Base-by-base conservation (phyloP, 2,113 vertebrate species). In the Amazona vittata region DNA sequence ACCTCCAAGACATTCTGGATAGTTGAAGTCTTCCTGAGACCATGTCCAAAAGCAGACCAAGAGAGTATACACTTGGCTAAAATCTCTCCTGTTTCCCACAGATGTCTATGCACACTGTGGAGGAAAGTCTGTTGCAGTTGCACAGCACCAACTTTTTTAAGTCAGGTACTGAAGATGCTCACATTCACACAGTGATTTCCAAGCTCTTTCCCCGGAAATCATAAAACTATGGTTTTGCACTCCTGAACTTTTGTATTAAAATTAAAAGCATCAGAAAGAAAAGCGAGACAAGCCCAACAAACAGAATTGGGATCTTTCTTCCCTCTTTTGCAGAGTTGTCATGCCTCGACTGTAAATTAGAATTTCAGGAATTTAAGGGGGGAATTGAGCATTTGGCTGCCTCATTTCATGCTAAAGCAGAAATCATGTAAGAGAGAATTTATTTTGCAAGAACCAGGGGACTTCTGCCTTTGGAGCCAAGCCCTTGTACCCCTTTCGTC, bases 401-500 rank as follows among this genome's bases (percentile, higher is more conserved):
- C 73, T 95, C 62, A 62, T 90, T 94, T 92, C n/a, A 39, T 37
- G 31, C 41, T 43, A 55, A 50, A 78, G 26, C 73, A 90, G 73
- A 88, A 94, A 79, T 31, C 47, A 39, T 12, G 4, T 21, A 69
- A 62, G 50, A 77, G 46, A 43, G 11, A 3, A 11, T n/a, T 79
- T 86, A 44, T 69, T 95, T 88, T 65, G 37, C n/a, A 65, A 44
- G 74, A 18, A 76, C 50, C 1, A 1, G 49, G 41, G 20, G 44
- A 43, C 26, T 89, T 37, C 89, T 60, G 43, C 73, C 74, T 94
- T 84, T 82, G 47, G 65, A 82, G 89, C 60, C 52, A 19, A 75
- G 81, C 37, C 39, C 24, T 68, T 44, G 43, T 50, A 57, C 29
- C 29, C 41, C 95, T 96, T 97, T 95, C 86, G 85, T 94, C 91